Base-by-base conservation (phyloP, 2,888 invertebrate species). In the Pollenia amentaria region DNA sequence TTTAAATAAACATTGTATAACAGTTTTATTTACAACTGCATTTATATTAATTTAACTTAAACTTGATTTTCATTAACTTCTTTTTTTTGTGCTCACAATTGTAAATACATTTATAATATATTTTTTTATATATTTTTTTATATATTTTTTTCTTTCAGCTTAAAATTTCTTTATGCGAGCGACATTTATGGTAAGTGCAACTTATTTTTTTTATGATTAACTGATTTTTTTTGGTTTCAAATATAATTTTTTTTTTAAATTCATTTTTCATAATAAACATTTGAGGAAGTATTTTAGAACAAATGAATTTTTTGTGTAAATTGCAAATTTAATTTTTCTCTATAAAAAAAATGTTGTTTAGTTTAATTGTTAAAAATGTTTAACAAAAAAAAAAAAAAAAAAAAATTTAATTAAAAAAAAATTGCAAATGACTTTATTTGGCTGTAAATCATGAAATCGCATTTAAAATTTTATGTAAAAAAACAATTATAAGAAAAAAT, bases 211-310 rank as follows among this genome's bases (percentile, higher is more conserved):
- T 55, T 57, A 29, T 29, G 4, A 29, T 6, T 29, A 29, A 29
- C 3, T 29, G 29, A 29, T 29, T 6, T 29, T 29, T 29, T 29
- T 29, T 29, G 29, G 29, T 64, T 72, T 51, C 11, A 42, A 51
- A 40, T 42, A 0, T 29, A 57, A 44, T 76, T 51, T 83, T 62
- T 69, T 18, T 16, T 60, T 48, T 48, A 40, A 60, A 11, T 18
- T 55, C 44, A n/a, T 16, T 60, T 60, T 79, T 73, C 12, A 53
- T 69, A 55, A 69, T 3, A 48, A 60, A 46, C 42, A n/a, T 76
- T 65, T 51, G 46, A 77, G 85, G 85, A 85, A 85, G 81, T 77
- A 62, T 51, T 70, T 60, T 46, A 67, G 65, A 73, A 73, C 29
- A 46, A 16, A 38, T 38, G 69, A 75, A 79, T 60, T 84, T 55